phyloP scores from a whole-genome alignment of 1,140 invertebrate genomes.

The Drosophila repletoides region DNA sequence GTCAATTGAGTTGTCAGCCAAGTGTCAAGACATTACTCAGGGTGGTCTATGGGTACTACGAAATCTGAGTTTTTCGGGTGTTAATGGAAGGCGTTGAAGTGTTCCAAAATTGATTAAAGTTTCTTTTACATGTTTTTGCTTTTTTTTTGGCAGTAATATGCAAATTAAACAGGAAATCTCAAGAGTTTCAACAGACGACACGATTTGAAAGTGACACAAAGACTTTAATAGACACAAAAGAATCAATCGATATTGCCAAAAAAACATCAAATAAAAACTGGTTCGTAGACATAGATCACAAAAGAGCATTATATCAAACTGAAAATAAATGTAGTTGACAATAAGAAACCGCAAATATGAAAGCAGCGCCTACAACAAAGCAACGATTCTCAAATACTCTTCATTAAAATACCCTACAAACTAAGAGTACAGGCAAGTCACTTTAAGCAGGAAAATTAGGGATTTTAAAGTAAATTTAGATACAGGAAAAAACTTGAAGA shows the following conservation, averaged over 20 bases:
- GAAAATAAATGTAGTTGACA: constrained; percentile 53
- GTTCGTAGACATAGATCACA: constrained; percentile 47
- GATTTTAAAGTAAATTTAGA: too few relatives aligned
- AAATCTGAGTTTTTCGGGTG: not conserved
- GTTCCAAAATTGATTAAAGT: constrained; percentile 18
- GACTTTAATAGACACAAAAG: constrained; percentile 25
- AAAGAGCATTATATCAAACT: constrained; percentile 28
- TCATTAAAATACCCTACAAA: too few relatives aligned
- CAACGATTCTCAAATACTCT: not conserved
- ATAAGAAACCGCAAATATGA: constrained; percentile 15
- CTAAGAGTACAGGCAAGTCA: too few relatives aligned
- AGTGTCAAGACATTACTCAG: constrained; percentile 50
- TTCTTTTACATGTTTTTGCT: too few relatives aligned
- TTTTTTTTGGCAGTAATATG: constrained; percentile 30
- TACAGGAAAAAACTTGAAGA: too few relatives aligned
- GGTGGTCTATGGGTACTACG: constrained; percentile 40
- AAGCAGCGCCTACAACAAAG: not conserved
- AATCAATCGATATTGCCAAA: constrained; percentile 35
- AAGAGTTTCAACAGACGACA: not conserved
- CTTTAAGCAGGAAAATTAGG: not conserved
- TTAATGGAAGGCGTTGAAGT: constrained; percentile 35
- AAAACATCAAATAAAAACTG: constrained; percentile 47
- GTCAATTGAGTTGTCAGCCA: constrained; percentile 66
- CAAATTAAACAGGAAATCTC: constrained; percentile 67
- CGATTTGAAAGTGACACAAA: constrained; percentile 59